Evolutionary conservation across 2,113 vertebrate species (phyloP), one percentile per base, ranked within the genome.

Genomic region (Natator depressus): DNA sequence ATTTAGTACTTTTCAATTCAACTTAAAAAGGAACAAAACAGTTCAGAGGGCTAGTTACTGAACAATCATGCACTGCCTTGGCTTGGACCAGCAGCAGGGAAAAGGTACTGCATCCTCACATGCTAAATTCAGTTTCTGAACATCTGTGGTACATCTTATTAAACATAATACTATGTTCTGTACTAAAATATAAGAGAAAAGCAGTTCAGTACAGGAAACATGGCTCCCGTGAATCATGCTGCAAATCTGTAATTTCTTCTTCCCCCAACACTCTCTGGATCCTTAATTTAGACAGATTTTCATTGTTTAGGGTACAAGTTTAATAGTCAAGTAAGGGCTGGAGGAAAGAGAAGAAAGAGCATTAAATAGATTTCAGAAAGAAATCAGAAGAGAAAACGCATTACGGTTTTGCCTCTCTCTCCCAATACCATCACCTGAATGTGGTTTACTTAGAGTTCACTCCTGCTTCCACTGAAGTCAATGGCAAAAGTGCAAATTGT

Each of bases 21-120:
- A 51, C 76, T 93, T 84, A 46, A 96, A 95, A 20, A 75, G 80
- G 82, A 88, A 79, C 57, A 94, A 54, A 88, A 96, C 54, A 50
- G 53, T 84, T 85, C 57, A 62, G 54, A 96, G 49, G 9, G 62
- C 65, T 31, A 87, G 81, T 20, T 94, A 95, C 86, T 86, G 85
- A 96, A 94, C 49, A 81, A 49, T 88, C 78, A 59, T 93, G 81
- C 72, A 46, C 6, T 38, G 14, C 84, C 29, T 76, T 80, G 82
- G 55, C 86, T 79, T 50, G 29, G 76, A 69, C 20, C 54, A 82
- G 24, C 29, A 72, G 65, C 69, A 82, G 31, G 49, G 46, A 80
- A 78, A 94, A 85, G 42, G 12, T 51, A 50, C 17, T 46, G 54
- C 55, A 82, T 49, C 55, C 35, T 50, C 89, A 47, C 25, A 47